Evolutionary conservation across 2,113 vertebrate genomes (phyloP).

Genomic region (Elaphurus davidianus): DNA sequence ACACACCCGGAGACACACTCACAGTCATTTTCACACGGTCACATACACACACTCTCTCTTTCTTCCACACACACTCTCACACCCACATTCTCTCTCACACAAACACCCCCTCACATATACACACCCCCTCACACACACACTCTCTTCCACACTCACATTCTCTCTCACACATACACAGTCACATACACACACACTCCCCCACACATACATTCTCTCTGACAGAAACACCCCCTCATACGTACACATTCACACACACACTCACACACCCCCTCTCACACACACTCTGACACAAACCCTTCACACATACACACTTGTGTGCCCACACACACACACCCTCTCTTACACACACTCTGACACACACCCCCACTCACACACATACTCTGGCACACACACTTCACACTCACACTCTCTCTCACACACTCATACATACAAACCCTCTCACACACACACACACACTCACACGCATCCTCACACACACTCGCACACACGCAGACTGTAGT

Average conservation of each 20-base stretch:
- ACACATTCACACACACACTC: neutral
- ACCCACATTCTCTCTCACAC: neutral
- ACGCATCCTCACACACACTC: rapidly evolving
- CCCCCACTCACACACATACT: neutral
- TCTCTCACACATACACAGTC: too few relatives aligned
- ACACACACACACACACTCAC: neutral
- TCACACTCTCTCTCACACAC: neutral
- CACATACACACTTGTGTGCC: neutral
- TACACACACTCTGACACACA: too few relatives aligned
- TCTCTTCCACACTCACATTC: neutral
- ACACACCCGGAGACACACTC: too few relatives aligned
- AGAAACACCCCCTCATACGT: too few relatives aligned
- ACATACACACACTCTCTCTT: neutral
- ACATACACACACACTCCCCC: too few relatives aligned
- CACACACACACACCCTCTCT: rapidly evolving
- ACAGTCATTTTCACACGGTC: too few relatives aligned
- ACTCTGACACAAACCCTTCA: rapidly evolving
- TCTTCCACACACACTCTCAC: too few relatives aligned
- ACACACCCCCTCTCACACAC: neutral
- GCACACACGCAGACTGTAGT: neutral
- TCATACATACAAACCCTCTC: too few relatives aligned
- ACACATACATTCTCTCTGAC: too few relatives aligned
- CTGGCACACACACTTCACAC: neutral
- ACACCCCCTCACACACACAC: neutral
- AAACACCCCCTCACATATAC: neutral